Percentiles rank a stretch among this genome's conserved stretches.
Conservation (phyloP, 2,888 invertebrate species). For the Acleris cristana region DNA sequence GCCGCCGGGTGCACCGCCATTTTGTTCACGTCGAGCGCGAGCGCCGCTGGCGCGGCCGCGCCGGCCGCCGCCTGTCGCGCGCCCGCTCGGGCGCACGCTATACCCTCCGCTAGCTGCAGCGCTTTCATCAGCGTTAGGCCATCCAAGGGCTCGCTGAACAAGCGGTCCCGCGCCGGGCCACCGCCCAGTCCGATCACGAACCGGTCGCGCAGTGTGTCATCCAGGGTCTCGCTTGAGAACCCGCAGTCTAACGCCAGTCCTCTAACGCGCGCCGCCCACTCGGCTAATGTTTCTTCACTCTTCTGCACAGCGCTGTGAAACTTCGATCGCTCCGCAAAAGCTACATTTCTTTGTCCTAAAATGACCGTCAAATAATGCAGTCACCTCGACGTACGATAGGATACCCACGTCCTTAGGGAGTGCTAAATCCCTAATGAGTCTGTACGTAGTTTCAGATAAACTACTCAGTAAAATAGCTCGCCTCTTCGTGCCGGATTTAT, state of each 20-base stretch:
- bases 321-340: constrained; percentile 27
- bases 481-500: too few relatives aligned
- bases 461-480: constrained; percentile 19
- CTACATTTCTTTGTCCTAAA: constrained; percentile 31
- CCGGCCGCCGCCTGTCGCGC: not conserved
- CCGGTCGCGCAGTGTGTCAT: too few relatives aligned
- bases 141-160: too few relatives aligned
- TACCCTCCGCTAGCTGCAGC: not conserved
- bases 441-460: constrained; percentile 6
- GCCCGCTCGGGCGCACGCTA: not conserved
- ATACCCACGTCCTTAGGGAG: constrained; percentile 23
- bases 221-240: too few relatives aligned
- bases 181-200: too few relatives aligned
- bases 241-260: too few relatives aligned
- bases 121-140: not conserved
- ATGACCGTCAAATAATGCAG: constrained; percentile 28
- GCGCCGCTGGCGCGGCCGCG: constrained; percentile 10
- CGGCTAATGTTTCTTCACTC: too few relatives aligned
- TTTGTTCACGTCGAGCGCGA: not conserved
- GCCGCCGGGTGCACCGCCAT: not conserved
- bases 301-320: too few relatives aligned
- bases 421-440: constrained; percentile 17
- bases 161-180: too few relatives aligned
- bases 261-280: too few relatives aligned
- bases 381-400: constrained; percentile 10